Percentiles rank a stretch among this genome's conserved stretches.
Evolutionary conservation across 53 echinoderm and acorn worm genomes (phyloP).

Genomic region (Astropecten irregularis): DNA sequence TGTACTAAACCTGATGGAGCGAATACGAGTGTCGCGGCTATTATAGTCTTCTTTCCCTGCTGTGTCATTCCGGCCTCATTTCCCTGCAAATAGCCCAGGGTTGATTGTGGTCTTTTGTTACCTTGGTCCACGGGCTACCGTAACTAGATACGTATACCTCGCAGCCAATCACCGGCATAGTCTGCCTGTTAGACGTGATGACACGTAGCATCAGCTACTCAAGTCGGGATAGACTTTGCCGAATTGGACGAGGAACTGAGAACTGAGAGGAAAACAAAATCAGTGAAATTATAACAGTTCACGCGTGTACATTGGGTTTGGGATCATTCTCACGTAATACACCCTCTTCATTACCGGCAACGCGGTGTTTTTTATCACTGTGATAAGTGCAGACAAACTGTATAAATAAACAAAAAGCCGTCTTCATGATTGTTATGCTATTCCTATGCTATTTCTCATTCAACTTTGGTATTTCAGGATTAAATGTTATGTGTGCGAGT

Average conservation of each 20-base stretch:
- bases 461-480: too few relatives aligned
- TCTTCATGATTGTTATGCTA: too few relatives aligned
- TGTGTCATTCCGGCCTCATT: background rate
- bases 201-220: background rate
- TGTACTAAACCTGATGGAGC: too few relatives aligned
- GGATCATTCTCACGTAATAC: too few relatives aligned
- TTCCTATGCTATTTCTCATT: too few relatives aligned
- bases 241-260: background rate
- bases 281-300: background rate
- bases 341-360: background rate
- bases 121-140: slow-evolving; percentile 22
- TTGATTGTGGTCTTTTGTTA: slow-evolving; percentile 10
- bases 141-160: slow-evolving; percentile 8
- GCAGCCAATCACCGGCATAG: background rate
- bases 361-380: background rate
- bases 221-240: background rate
- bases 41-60: too few relatives aligned
- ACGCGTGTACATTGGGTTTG: too few relatives aligned
- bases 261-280: background rate
- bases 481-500: too few relatives aligned
- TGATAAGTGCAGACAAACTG: too few relatives aligned
- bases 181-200: background rate
- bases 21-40: too few relatives aligned
- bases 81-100: background rate
- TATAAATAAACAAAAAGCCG: too few relatives aligned